phyloP scores from a whole-genome alignment of 2,888 invertebrate species.

The Embidobia sp. region DNA sequence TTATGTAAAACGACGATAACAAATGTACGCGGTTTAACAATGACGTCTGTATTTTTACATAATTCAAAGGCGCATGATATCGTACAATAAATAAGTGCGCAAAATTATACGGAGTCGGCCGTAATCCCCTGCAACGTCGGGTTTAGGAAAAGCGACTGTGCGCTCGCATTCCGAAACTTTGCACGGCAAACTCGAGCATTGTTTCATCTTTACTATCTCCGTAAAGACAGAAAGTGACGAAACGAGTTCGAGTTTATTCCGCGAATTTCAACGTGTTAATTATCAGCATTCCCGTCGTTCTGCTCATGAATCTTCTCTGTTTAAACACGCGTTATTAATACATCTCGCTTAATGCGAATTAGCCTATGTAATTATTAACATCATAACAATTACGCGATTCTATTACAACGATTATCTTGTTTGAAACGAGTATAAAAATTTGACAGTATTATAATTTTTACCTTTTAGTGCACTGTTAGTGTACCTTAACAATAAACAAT shows the following conservation, averaged over 20 bases:
- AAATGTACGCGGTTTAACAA: conserved; percentile 53
- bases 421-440: conserved; percentile 8
- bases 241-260: conserved; percentile 56
- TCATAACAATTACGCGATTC: conserved; percentile 32
- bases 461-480: too few relatives aligned
- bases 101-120: conserved; percentile 55
- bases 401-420: conserved; percentile 18
- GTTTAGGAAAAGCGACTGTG: conserved; percentile 56
- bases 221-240: conserved; percentile 62
- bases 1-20: conserved; percentile 51
- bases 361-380: conserved; percentile 45
- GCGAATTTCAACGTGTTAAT: conserved; percentile 59
- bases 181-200: conserved; percentile 54
- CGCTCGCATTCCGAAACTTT: conserved; percentile 58
- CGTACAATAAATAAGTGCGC: conserved; percentile 56
- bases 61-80: conserved; percentile 48
- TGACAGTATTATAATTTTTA: too few relatives aligned
- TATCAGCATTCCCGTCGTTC: conserved; percentile 49
- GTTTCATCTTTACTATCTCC: conserved; percentile 62
- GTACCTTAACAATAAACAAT: too few relatives aligned
- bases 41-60: conserved; percentile 58
- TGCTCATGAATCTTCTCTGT: conserved; percentile 24
- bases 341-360: conserved; percentile 38
- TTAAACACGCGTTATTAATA: conserved; percentile 50
- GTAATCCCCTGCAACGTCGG: conserved; percentile 52